Percentiles rank a stretch among this genome's conserved stretches.
phyloP scores from a whole-genome alignment of 2,797 vertebrate species.

The Coreius guichenoti region DNA sequence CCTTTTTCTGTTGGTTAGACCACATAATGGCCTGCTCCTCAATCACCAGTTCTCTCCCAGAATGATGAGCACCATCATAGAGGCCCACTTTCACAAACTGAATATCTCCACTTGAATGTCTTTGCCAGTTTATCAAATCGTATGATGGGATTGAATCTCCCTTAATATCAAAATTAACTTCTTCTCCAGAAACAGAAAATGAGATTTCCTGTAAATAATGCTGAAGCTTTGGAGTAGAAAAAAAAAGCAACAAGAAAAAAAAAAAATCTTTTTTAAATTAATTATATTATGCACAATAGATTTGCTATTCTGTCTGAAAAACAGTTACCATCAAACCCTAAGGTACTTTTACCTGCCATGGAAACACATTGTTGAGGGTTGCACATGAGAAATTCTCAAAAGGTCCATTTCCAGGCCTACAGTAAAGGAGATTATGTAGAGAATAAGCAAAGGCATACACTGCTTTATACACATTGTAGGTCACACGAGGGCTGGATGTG shows the following conservation, averaged over 20 bases:
- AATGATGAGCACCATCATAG: constrained; percentile 61
- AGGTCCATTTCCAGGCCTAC: constrained; percentile 57
- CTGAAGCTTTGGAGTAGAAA: constrained; percentile 56
- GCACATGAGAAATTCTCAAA: constrained; percentile 64
- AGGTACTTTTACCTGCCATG: constrained; percentile 65
- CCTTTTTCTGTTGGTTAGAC: constrained; percentile 60
- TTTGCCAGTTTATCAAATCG: constrained; percentile 71
- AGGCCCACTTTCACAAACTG: constrained; percentile 65
- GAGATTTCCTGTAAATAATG: constrained; percentile 66
- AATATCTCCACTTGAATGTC: constrained; percentile 55
- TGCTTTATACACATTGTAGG: constrained; percentile 70
- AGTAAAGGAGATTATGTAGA: constrained; percentile 65
- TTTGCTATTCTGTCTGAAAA: neutral
- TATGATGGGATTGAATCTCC: constrained; percentile 68
- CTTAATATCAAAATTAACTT: constrained; percentile 65
- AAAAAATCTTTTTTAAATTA: neutral
- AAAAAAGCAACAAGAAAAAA: neutral
- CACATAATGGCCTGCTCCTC: constrained; percentile 61
- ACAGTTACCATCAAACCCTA: neutral
- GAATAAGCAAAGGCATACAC: constrained; percentile 68
- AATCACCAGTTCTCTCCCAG: constrained; percentile 61
- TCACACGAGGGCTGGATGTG: constrained; percentile 58
- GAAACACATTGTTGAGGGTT: constrained; percentile 59
- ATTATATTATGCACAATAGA: neutral
- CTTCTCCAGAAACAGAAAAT: constrained; percentile 62